Percentiles rank a stretch among this genome's conserved stretches.
phyloP scores from a whole-genome alignment of 2,113 vertebrate genomes.

The Fregata magnificens region DNA sequence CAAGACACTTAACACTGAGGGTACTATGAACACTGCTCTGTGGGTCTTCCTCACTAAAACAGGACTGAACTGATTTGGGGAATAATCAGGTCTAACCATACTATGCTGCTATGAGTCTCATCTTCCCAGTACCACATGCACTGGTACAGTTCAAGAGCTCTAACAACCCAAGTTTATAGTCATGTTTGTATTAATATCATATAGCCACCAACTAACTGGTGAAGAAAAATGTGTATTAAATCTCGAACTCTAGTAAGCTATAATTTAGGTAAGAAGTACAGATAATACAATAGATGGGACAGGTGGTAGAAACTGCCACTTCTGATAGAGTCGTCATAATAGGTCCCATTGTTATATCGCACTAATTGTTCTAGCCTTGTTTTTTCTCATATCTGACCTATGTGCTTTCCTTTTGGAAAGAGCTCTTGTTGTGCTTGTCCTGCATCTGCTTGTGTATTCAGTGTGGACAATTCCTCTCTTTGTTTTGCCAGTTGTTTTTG shows the following conservation, averaged over 20 bases:
- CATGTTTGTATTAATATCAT: background rate
- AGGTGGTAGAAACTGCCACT: background rate
- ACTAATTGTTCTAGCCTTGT: background rate
- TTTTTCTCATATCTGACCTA: background rate
- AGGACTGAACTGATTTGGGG: background rate
- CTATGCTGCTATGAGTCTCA: background rate
- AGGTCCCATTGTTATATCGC: background rate
- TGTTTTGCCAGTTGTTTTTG: conserved; percentile 12
- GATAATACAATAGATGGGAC: background rate
- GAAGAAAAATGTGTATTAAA: background rate
- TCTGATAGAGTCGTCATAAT: background rate
- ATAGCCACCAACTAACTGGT: background rate
- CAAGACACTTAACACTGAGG: background rate
- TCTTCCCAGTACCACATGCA: background rate
- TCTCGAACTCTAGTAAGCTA: background rate
- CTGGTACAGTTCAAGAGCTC: background rate
- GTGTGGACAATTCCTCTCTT: background rate
- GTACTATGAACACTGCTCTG: background rate
- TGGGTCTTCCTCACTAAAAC: background rate
- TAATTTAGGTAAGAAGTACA: background rate
- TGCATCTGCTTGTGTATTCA: background rate
- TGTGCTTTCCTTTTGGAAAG: background rate
- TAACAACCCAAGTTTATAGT: background rate
- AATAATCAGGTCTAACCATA: background rate
- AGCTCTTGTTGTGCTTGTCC: background rate